Evolutionary conservation across 2,797 vertebrate genomes (phyloP).

Genomic region (Bradypodion ventrale): DNA sequence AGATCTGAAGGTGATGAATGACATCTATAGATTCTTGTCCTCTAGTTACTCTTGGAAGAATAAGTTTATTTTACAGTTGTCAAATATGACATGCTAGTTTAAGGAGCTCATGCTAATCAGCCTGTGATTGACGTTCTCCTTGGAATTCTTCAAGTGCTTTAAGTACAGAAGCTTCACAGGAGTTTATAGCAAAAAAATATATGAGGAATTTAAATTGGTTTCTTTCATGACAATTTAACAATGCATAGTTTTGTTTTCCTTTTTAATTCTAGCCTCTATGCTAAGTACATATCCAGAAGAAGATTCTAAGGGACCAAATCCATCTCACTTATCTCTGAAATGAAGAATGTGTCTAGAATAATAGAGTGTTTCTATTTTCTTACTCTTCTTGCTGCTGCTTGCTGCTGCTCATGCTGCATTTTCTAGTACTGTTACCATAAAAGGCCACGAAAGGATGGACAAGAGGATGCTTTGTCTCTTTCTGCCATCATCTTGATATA

Average conservation of each 20-base stretch:
- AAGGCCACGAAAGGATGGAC: not conserved
- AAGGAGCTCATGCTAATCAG: slow-evolving; percentile 73
- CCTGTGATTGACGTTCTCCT: slow-evolving; percentile 76
- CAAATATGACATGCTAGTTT: slow-evolving; percentile 66
- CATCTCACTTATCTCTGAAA: not conserved
- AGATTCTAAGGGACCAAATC: not conserved
- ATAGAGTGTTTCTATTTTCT: not conserved
- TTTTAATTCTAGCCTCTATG: slow-evolving; percentile 15
- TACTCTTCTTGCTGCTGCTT: not conserved
- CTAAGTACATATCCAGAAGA: slow-evolving; percentile 15
- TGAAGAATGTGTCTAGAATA: not conserved
- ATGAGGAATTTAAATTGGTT: slow-evolving; percentile 60
- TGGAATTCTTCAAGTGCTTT: slow-evolving; percentile 57
- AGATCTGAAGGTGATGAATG: slow-evolving; percentile 70
- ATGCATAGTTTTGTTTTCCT: slow-evolving; percentile 1
- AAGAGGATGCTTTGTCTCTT: too few relatives aligned
- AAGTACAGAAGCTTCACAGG: slow-evolving; percentile 46
- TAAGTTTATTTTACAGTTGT: slow-evolving; percentile 64
- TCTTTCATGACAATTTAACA: slow-evolving; percentile 34
- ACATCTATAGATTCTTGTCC: slow-evolving; percentile 65
- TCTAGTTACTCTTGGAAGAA: slow-evolving; percentile 67
- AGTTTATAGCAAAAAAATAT: slow-evolving; percentile 51
- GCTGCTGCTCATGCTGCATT: not conserved
- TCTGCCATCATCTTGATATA: too few relatives aligned
- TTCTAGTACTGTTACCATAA: too few relatives aligned